Conservation (phyloP, 2,113 vertebrate species). For the Sardina pilchardus region DNA sequence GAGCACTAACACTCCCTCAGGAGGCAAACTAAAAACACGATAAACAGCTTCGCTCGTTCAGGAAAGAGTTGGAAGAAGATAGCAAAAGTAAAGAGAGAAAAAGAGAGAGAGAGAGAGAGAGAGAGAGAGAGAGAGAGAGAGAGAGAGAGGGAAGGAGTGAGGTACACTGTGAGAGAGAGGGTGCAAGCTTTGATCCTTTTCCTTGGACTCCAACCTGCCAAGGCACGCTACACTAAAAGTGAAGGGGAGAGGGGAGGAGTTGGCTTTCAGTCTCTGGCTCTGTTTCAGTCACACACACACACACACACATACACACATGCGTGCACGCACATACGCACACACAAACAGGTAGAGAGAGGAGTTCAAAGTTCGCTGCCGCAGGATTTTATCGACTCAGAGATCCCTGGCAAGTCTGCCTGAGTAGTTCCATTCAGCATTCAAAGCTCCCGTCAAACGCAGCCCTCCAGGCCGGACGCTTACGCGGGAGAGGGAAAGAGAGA, state of each 20-base stretch:
- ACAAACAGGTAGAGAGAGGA: conserved; percentile 35
- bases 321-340: conserved; percentile 22
- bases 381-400: conserved; percentile 31
- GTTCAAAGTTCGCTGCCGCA: conserved; percentile 42
- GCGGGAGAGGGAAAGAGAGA: not conserved
- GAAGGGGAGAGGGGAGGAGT: conserved; percentile 35
- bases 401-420: conserved; percentile 23
- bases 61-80: not conserved
- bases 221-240: conserved; percentile 38
- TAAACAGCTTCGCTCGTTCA: not conserved
- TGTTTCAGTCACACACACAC: conserved; percentile 2
- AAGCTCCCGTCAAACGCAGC: not conserved
- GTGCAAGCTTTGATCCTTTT: conserved; percentile 47
- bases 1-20: not conserved
- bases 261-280: conserved; percentile 1
- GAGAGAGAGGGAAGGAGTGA: conserved; percentile 18
- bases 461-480: not conserved
- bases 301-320: conserved; percentile 24
- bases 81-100: conserved; percentile 17
- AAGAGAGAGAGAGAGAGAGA: conserved; percentile 12
- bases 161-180: conserved; percentile 4
- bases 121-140: conserved; percentile 1
- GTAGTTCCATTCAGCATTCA: conserved; percentile 44
- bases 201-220: conserved; percentile 38
- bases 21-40: not conserved